These are phyloP conservation scores for Thaumetopoea pityocampa DNA, from an alignment of 1,140 invertebrate genomes.

Conservation along the genomic window DNA sequence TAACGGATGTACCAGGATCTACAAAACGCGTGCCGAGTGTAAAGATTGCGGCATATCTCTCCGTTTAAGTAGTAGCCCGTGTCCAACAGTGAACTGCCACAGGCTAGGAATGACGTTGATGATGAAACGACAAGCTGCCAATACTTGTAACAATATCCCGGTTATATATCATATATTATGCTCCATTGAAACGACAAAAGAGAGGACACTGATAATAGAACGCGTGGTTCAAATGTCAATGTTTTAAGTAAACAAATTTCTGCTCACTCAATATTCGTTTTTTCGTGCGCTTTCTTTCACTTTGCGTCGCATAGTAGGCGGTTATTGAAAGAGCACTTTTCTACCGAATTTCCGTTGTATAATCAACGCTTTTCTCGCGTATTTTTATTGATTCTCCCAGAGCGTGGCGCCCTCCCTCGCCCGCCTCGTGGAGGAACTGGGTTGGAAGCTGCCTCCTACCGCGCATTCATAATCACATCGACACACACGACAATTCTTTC, in stretches of 20 bases:
- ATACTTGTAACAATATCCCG: no score
- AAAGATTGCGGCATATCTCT: no score
- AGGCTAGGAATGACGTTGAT: no score
- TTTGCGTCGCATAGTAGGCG: slow-evolving; percentile 24
- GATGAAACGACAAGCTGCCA: no score
- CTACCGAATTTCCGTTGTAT: slow-evolving; percentile 62
- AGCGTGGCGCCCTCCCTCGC: slow-evolving; percentile 43
- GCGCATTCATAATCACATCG: slow-evolving; percentile 74
- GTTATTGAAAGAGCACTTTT: slow-evolving; percentile 58
- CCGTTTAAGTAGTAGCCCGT: no score
- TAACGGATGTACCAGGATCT: no score
- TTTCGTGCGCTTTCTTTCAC: slow-evolving; percentile 23
- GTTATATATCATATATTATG: no score
- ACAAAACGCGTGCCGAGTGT: no score
- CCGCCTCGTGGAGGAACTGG: slow-evolving; percentile 45
- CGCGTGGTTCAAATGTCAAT: background rate
- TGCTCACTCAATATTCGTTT: slow-evolving; percentile 10
- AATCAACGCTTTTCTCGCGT: slow-evolving; percentile 73
- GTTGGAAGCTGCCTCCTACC: slow-evolving; percentile 68
- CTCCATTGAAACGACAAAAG: no score
- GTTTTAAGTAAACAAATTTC: slow-evolving; percentile 8
- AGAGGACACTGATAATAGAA: background rate
- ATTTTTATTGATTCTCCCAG: slow-evolving; percentile 72
- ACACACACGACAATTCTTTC: slow-evolving; percentile 46
- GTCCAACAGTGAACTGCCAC: no score